Conservation (phyloP, 2,888 invertebrate genomes). For the Tinea trinotella region DNA sequence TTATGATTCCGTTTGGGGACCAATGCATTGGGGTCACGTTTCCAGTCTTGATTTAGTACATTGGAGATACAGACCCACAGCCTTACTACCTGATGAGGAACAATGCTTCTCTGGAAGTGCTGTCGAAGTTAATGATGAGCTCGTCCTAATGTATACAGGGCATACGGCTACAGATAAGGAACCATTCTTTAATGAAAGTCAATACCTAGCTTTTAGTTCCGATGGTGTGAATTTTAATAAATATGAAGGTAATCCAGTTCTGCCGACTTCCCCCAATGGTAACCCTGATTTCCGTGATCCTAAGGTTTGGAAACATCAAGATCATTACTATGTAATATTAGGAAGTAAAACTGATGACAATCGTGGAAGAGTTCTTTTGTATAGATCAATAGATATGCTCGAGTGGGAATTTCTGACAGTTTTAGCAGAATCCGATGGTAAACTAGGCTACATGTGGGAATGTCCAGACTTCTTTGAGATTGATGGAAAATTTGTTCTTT, state of each 20-base stretch:
- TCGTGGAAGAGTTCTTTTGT: conserved; percentile 50
- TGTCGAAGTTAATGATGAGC: conserved; percentile 38
- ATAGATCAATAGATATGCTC: conserved; percentile 49
- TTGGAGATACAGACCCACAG: conserved; percentile 63
- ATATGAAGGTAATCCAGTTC: conserved; percentile 53
- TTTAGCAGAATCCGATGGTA: conserved; percentile 47
- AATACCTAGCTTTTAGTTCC: conserved; percentile 51
- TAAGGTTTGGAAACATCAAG: conserved; percentile 54
- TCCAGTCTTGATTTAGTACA: conserved; percentile 56
- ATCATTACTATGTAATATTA: conserved; percentile 54
- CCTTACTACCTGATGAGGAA: conserved; percentile 56
- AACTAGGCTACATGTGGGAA: conserved; percentile 64
- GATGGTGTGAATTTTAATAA: conserved; percentile 56
- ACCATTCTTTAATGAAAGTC: conserved; percentile 45
- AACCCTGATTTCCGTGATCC: conserved; percentile 65
- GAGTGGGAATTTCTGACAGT: conserved; percentile 51
- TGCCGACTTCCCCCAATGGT: conserved; percentile 42
- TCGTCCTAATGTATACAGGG: conserved; percentile 56
- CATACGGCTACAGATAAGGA: conserved; percentile 34
- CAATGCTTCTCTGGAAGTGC: conserved; percentile 65
- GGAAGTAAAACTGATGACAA: conserved; percentile 49
- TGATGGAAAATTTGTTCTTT: conserved; percentile 48
- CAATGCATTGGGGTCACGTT: conserved; percentile 72
- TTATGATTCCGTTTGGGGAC: conserved; percentile 52
- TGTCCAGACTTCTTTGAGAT: conserved; percentile 67